Evolutionary conservation across 2,113 vertebrate species (phyloP).

Genomic region (Erpornis zantholeuca): DNA sequence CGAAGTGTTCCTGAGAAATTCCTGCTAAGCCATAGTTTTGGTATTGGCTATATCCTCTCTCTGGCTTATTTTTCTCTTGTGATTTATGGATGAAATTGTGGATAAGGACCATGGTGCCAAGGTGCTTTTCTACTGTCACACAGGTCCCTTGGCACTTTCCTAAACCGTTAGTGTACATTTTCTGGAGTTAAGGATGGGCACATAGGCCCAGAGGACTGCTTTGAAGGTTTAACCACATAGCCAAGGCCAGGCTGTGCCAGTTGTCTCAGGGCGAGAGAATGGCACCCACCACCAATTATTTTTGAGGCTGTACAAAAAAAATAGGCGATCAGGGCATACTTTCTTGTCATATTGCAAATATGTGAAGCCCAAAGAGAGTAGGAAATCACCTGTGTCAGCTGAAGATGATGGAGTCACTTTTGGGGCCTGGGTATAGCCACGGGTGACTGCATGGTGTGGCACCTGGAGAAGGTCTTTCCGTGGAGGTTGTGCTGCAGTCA

Average conservation of each 20-base stretch:
- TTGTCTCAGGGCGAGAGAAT: not conserved
- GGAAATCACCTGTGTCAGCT: not conserved
- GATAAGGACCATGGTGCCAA: not conserved
- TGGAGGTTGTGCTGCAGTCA: not conserved
- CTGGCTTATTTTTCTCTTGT: not conserved
- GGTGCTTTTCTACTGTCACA: not conserved
- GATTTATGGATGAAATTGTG: not conserved
- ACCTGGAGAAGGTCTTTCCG: not conserved
- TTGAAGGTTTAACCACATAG: not conserved
- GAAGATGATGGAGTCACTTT: not conserved
- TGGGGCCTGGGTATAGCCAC: rapidly evolving
- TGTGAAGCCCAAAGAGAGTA: not conserved
- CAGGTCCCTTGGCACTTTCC: not conserved
- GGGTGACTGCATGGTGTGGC: no score
- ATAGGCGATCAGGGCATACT: rapidly evolving
- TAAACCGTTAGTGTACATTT: not conserved
- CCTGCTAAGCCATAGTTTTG: not conserved
- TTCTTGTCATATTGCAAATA: not conserved
- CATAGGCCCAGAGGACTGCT: not conserved
- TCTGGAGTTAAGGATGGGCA: not conserved
- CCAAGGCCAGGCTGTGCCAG: not conserved
- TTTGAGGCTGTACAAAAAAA: not conserved
- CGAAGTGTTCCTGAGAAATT: not conserved
- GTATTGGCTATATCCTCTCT: not conserved
- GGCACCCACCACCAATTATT: not conserved